A percentile compares a stretch with the other conserved stretches of the same genome.
Evolutionary conservation across 2,113 vertebrate genomes (phyloP).

Genomic region (Hypocryptadius cinnamomeus): DNA sequence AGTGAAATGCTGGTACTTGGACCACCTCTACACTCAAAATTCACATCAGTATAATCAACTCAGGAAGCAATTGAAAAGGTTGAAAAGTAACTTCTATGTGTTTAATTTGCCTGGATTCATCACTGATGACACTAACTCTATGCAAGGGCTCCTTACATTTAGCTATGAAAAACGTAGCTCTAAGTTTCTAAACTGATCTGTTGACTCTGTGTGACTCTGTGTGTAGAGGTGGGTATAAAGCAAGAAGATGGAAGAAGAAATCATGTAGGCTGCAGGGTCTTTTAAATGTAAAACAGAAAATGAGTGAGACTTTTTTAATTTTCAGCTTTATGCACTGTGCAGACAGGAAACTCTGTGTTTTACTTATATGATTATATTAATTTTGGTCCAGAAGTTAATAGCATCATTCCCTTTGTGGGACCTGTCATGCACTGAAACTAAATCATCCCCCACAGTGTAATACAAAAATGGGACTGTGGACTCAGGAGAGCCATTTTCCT

Average conservation of each 20-base stretch:
- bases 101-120: background rate
- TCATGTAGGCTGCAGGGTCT: background rate
- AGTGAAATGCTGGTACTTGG: background rate
- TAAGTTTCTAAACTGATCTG: background rate
- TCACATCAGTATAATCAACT: background rate
- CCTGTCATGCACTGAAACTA: background rate
- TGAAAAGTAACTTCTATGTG: background rate
- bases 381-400: constrained; percentile 42
- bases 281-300: background rate
- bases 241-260: background rate
- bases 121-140: background rate
- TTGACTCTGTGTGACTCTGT: background rate
- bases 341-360: background rate
- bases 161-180: background rate
- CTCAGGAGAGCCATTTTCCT: constrained; percentile 18
- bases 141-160: background rate
- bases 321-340: background rate
- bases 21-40: background rate
- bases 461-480: background rate
- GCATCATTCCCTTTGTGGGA: background rate
- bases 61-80: background rate
- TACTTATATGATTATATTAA: constrained; percentile 32
- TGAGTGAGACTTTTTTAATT: background rate
- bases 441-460: background rate
- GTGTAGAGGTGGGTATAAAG: background rate